These are phyloP conservation scores for Triplophysa bombifrons DNA, from an alignment of 2,797 vertebrate species.

Conservation along the genomic window DNA sequence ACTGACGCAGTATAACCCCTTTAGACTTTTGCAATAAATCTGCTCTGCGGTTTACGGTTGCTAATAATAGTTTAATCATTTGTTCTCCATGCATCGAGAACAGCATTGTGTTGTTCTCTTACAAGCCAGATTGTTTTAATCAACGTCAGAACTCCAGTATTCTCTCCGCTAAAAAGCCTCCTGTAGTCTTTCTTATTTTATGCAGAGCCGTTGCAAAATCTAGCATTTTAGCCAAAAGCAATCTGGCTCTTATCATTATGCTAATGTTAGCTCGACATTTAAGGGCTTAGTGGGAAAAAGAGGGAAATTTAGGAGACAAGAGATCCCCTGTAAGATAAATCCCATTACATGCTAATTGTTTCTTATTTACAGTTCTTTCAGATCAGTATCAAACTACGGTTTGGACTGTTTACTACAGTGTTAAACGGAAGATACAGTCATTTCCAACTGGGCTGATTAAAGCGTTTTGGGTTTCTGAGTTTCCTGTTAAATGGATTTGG, in stretches of 20 bases:
- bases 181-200: constrained; percentile 29
- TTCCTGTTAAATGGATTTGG: constrained; percentile 63
- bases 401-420: constrained; percentile 39
- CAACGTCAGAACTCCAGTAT: constrained; percentile 14
- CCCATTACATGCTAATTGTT: constrained; percentile 75
- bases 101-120: constrained; percentile 13
- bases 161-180: neutral
- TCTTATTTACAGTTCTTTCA: constrained; percentile 66
- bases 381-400: constrained; percentile 64
- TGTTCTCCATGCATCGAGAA: neutral
- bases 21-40: constrained; percentile 3
- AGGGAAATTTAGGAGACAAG: constrained; percentile 55
- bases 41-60: neutral
- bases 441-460: constrained; percentile 69
- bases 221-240: constrained; percentile 52
- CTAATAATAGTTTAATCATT: constrained; percentile 17
- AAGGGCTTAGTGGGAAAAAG: constrained; percentile 55
- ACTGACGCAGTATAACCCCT: neutral
- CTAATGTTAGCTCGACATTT: constrained; percentile 64
- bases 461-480: constrained; percentile 65
- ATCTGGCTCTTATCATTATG: constrained; percentile 63
- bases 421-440: constrained; percentile 39
- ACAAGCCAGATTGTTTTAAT: constrained; percentile 38
- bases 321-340: constrained; percentile 68
- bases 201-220: constrained; percentile 60